A percentile compares a stretch with the other conserved stretches of the same genome.
Evolutionary conservation across 2,113 vertebrate species (phyloP).

Genomic region (Galemys pyrenaicus): DNA sequence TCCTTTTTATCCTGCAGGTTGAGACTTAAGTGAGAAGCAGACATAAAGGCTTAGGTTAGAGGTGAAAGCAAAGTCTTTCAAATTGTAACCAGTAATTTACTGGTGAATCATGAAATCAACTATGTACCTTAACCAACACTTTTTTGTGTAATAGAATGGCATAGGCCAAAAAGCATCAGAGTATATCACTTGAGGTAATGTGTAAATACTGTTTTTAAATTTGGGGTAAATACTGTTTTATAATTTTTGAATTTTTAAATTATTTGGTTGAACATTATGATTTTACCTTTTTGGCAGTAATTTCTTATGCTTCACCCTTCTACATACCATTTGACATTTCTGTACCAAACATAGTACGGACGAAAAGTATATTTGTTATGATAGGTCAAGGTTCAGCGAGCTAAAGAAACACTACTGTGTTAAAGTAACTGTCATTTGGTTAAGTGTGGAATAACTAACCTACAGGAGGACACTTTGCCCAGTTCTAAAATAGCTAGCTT

Average conservation of each 20-base stretch:
- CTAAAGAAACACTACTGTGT: background rate
- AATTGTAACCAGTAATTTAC: background rate
- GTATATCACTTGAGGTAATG: background rate
- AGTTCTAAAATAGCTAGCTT: conserved; percentile 7
- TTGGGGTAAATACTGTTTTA: conserved; percentile 30
- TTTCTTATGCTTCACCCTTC: conserved; percentile 22
- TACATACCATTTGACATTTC: background rate
- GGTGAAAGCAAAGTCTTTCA: background rate
- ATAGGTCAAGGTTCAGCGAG: background rate
- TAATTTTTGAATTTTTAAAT: conserved; percentile 27
- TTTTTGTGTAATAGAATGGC: conserved; percentile 2
- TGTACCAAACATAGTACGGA: background rate
- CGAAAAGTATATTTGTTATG: background rate
- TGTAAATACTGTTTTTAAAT: conserved; percentile 35
- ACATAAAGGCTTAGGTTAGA: background rate
- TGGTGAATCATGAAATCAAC: background rate
- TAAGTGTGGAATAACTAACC: background rate
- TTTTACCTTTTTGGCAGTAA: conserved; percentile 34
- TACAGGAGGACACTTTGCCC: background rate
- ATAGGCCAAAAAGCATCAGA: background rate
- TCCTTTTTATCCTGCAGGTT: background rate
- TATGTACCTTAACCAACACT: conserved; percentile 14
- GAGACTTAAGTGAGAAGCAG: background rate
- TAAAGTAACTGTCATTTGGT: background rate
- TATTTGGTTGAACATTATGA: conserved; percentile 37